Conservation (phyloP, 1,140 invertebrate species). For the Ceratoteleas bidentatus region DNA sequence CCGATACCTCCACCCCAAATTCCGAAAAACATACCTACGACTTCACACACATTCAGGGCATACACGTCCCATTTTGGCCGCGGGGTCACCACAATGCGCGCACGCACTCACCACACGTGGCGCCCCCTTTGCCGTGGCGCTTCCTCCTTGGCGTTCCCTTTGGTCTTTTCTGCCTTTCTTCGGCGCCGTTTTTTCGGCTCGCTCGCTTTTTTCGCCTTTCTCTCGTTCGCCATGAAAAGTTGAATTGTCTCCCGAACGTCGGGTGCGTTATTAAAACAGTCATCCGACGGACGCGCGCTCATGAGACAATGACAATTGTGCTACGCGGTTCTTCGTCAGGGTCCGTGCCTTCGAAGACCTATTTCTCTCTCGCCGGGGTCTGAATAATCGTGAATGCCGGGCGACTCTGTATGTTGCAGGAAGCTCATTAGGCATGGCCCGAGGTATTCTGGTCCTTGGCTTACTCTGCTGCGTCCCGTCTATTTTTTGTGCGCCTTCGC, state of each 20-base stretch:
- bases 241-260: slow-evolving; percentile 68
- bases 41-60: too few relatives aligned
- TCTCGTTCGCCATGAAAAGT: slow-evolving; percentile 62
- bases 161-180: too few relatives aligned
- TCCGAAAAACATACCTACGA: too few relatives aligned
- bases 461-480: slow-evolving; percentile 43
- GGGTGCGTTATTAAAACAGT: slow-evolving; percentile 72
- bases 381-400: slow-evolving; percentile 73
- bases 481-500: slow-evolving; percentile 43
- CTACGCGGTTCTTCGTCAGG: slow-evolving; percentile 64
- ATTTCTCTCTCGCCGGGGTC: slow-evolving; percentile 59
- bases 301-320: slow-evolving; percentile 75
- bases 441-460: slow-evolving; percentile 69
- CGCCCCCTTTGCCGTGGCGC: too few relatives aligned
- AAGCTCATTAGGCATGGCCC: slow-evolving; percentile 76
- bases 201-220: too few relatives aligned
- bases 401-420: slow-evolving; percentile 69
- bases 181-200: too few relatives aligned
- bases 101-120: too few relatives aligned
- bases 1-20: too few relatives aligned
- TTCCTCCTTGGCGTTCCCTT: too few relatives aligned
- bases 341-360: slow-evolving; percentile 43
- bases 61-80: too few relatives aligned
- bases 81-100: too few relatives aligned
- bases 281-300: slow-evolving; percentile 53